These are phyloP conservation scores for Whitmania pigra DNA, from an alignment of 1,140 invertebrate species.

Conservation along the genomic window DNA sequence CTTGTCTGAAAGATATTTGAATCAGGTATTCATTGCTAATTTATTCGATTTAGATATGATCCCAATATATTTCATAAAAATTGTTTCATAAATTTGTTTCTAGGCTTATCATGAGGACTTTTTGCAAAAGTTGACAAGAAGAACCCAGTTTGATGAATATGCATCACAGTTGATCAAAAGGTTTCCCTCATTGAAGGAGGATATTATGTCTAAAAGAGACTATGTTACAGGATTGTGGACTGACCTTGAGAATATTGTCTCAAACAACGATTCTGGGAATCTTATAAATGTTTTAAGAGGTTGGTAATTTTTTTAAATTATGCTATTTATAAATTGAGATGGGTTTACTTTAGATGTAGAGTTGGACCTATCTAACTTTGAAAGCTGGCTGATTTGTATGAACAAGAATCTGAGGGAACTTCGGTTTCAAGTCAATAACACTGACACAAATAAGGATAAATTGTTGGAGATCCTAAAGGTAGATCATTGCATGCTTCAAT, in stretches of 20 bases:
- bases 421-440: too few relatives aligned
- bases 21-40: not conserved
- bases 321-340: not conserved
- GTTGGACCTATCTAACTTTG: not conserved
- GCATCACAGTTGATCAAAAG: not conserved
- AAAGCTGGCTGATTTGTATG: not conserved
- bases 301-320: not conserved
- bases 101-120: conserved; percentile 12
- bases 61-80: too few relatives aligned
- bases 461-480: too few relatives aligned
- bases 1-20: conserved; percentile 7
- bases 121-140: not conserved
- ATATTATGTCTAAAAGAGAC: not conserved
- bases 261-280: not conserved
- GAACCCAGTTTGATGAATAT: conserved; percentile 10
- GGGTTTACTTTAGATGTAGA: not conserved
- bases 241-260: not conserved
- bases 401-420: not conserved
- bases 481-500: too few relatives aligned
- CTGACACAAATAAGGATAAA: too few relatives aligned
- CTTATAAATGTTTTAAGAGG: not conserved
- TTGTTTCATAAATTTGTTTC: not conserved
- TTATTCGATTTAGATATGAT: not conserved
- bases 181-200: not conserved
- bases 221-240: not conserved